Evolutionary conservation across 2,113 vertebrate genomes (phyloP).

Genomic region (Ascaphus truei): DNA sequence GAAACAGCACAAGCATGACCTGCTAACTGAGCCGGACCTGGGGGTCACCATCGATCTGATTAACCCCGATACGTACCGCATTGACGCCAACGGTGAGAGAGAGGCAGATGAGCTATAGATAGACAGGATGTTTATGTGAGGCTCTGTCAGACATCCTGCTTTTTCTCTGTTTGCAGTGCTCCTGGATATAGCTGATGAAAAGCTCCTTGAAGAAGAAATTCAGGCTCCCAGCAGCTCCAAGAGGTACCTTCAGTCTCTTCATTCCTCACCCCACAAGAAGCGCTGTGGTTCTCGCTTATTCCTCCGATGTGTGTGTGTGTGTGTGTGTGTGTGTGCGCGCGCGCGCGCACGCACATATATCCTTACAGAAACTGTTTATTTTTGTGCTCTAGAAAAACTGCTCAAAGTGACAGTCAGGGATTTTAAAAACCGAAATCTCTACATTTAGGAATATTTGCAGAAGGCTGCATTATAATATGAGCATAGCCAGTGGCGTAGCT

Average conservation of each 20-base stretch:
- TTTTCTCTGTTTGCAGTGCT: constrained; percentile 59
- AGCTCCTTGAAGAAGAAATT: constrained; percentile 89
- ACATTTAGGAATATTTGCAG: no score
- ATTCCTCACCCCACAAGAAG: accelerated
- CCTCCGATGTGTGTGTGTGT: no score
- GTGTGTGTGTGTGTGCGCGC: no score
- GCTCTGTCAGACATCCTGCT: neutral
- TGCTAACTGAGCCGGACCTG: constrained; percentile 88
- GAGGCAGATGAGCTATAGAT: neutral
- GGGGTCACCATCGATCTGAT: constrained; percentile 92
- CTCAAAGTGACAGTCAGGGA: no score
- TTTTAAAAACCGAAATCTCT: no score
- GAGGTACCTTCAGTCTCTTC: constrained; percentile 56
- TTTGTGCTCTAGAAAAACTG: no score
- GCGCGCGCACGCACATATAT: no score
- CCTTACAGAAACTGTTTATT: no score
- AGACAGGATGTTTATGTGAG: neutral
- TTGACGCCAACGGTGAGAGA: constrained; percentile 77
- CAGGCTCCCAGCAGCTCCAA: constrained; percentile 89
- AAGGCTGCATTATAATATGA: no score
- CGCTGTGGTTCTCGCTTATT: accelerated
- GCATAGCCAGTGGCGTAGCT: no score
- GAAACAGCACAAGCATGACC: constrained; percentile 91
- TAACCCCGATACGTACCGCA: constrained; percentile 89
- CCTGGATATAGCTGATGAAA: constrained; percentile 87